Evolutionary conservation across 2,113 vertebrate genomes (phyloP).

Genomic region (Menura novaehollandiae): DNA sequence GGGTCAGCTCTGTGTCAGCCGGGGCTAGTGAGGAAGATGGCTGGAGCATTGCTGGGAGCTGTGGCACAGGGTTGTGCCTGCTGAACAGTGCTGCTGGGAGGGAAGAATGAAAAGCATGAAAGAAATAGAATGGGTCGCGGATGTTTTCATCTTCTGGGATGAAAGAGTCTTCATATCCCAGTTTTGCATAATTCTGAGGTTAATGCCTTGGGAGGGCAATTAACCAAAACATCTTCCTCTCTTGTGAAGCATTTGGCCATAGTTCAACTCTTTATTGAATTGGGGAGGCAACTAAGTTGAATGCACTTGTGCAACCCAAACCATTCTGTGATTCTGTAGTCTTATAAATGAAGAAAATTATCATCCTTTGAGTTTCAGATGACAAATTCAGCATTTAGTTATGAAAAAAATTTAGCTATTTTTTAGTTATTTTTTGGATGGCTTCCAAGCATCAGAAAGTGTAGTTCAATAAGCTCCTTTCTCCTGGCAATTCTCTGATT

Average conservation of each 20-base stretch:
- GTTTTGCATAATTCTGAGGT: neutral
- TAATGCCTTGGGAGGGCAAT: neutral
- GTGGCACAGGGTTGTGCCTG: neutral
- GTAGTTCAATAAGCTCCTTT: neutral
- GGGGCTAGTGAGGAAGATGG: neutral
- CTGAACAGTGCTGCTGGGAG: neutral
- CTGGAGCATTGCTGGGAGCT: neutral
- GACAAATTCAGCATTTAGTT: neutral
- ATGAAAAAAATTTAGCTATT: neutral
- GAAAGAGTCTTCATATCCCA: too few relatives aligned
- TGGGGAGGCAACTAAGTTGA: neutral
- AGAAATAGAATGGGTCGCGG: neutral
- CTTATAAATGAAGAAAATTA: neutral
- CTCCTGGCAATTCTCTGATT: neutral
- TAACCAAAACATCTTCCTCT: neutral
- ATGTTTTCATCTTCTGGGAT: neutral
- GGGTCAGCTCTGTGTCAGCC: neutral
- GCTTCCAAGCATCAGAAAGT: neutral
- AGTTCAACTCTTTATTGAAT: neutral
- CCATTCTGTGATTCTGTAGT: neutral
- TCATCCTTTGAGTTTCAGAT: neutral
- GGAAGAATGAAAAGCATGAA: neutral
- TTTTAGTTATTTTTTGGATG: neutral
- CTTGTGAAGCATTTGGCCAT: neutral
- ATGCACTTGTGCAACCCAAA: neutral